Conservation (phyloP, 1,140 invertebrate species). For the Drosophila tsacasi region DNA sequence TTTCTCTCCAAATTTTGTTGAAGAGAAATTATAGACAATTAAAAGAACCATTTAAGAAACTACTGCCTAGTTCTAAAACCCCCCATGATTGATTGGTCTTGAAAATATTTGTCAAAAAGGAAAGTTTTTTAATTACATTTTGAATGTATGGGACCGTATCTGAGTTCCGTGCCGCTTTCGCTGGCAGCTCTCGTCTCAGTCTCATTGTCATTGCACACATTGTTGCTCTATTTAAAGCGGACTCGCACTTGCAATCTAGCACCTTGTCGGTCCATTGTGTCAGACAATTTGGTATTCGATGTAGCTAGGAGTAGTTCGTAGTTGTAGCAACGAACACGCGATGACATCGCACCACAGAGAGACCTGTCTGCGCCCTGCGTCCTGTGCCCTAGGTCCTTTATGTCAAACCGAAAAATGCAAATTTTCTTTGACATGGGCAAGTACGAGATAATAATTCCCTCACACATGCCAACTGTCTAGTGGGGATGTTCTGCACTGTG, state of each 20-base stretch:
- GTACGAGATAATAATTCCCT: conserved; percentile 70
- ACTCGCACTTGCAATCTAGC: conserved; percentile 35
- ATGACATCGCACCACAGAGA: conserved; percentile 45
- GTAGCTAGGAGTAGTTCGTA: conserved; percentile 7
- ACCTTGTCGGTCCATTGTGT: conserved; percentile 51
- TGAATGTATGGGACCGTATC: conserved; percentile 36
- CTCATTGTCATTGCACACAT: conserved; percentile 33
- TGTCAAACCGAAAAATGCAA: conserved; percentile 59
- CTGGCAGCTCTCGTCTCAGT: conserved; percentile 43
- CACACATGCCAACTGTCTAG: conserved; percentile 30
- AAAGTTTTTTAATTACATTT: conserved; percentile 21
- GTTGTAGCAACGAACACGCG: conserved; percentile 23
- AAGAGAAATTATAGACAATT: not conserved
- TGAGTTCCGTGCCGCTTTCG: conserved; percentile 28
- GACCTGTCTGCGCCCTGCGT: conserved; percentile 26
- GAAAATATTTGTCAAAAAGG: not conserved
- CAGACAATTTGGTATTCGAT: conserved; percentile 52
- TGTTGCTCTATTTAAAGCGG: conserved; percentile 44
- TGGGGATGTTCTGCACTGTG: conserved; percentile 13
- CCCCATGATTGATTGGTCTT: not conserved
- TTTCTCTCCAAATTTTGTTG: not conserved
- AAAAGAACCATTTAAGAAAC: not conserved
- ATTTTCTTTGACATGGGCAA: conserved; percentile 71
- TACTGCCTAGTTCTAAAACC: not conserved
- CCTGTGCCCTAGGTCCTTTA: conserved; percentile 36